These are phyloP conservation scores for Apis cerana DNA, from an alignment of 1,140 invertebrate species.

Conservation along the genomic window DNA sequence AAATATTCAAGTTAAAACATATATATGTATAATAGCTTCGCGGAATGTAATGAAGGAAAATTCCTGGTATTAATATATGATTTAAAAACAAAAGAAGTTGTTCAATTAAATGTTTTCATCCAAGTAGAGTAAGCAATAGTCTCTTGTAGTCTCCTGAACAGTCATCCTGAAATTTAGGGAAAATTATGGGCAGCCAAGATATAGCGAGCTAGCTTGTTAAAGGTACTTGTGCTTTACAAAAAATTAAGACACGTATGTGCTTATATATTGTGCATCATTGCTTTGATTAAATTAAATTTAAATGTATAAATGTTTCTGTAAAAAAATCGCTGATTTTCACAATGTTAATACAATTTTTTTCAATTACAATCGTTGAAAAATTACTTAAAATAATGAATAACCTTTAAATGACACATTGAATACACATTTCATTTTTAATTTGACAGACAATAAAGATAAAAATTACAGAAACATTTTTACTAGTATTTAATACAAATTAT, in stretches of 20 bases:
- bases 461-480: neutral
- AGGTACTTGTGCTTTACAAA: neutral
- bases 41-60: constrained; percentile 28
- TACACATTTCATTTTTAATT: neutral
- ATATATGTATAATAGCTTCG: constrained; percentile 21
- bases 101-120: constrained; percentile 80
- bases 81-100: constrained; percentile 53
- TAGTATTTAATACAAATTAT: neutral
- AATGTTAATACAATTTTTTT: neutral
- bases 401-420: neutral
- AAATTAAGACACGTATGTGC: constrained; percentile 30
- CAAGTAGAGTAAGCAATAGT: constrained; percentile 91
- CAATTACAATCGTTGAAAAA: neutral
- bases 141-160: constrained; percentile 96
- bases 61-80: constrained; percentile 46
- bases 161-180: constrained; percentile 88
- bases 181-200: constrained; percentile 57
- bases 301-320: neutral
- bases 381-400: neutral
- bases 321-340: neutral
- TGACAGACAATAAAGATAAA: neutral
- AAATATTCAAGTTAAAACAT: constrained; percentile 16
- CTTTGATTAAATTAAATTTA: neutral
- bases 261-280: neutral
- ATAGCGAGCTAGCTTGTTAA: constrained; percentile 10